Base-by-base conservation (phyloP, 92 coral and sea anemone genomes). In the Umimayanthus kanabou region DNA sequence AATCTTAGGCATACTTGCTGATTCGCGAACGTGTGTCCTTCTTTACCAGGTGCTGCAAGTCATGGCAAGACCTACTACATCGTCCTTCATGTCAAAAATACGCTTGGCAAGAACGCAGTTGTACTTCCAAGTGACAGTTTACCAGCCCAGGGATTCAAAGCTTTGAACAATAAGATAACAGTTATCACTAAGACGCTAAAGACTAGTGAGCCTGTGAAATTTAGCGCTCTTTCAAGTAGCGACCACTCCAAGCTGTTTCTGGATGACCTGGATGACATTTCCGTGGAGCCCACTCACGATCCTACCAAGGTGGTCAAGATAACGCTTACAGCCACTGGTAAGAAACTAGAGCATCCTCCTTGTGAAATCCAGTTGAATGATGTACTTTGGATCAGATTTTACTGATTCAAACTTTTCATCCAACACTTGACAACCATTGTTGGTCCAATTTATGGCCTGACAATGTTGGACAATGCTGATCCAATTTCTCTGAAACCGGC, bases 111-210 rank as follows among this genome's bases (percentile, higher is more conserved):
- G 30, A 84, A 89, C 39, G 95, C 94, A 2, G 82, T 94, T 6
- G 39, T 97, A 0, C 88, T 95, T 75, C 85, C 98, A 25, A 91
- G 95, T 80, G 98, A 97, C 76, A 91, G 91, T 65, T 86, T 89
- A 45, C 94, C 94, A 3, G 94, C 96, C 1, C 93, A 95, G 65
- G 99, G 99, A 23, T 92, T 93, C 77, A 25, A 58, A 30, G 92
- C 96, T 49, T 73, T 74, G 20, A 90, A 81, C 29, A 86, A 90
- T 3, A 88, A 77, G 14, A 37, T 80, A 9, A 87, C 88, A 25
- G 94, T 81, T 10, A 81, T 95, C 26, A 87, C 86, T 23, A 97
- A 93, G 85, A 95, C 93, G 0, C 14, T 91, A 71, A 91, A 86
- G 18, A 83, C 93, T 30, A 84, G 82, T 39, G 80, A 69, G 16